Base-by-base conservation (phyloP, 1,140 invertebrate species). In the Odontomachus brunneus region DNA sequence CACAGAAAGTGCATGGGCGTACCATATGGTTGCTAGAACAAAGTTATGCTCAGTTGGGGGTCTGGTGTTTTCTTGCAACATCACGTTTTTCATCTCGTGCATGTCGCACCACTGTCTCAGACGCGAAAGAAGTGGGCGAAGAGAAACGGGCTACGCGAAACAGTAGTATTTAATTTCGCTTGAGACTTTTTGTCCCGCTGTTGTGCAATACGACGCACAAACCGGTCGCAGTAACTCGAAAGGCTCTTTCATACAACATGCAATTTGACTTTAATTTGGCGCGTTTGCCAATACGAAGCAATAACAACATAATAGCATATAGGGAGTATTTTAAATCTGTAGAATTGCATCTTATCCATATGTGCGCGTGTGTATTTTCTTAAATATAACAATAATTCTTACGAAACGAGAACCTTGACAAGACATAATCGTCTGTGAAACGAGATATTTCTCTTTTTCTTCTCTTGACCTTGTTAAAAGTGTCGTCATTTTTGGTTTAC, bases 51-150 rank as follows among this genome's bases (percentile, higher is more conserved):
- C 82, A 72, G 71, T 55, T 24, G 67, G 86, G 17, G 83, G 55
- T 55, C 83, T 76, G 76, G 49, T 48, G 59, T 48, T 89, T 87
- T 89, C 86, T 89, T 89, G 83, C 83, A 75, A 65, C 66, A 60
- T 87, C 65, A 66, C 82, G 76, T 90, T 86, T 87, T 89, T 85
- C 82, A 22, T 78, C 33, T n/a, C 0, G 55, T n/a, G 11, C 51
- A 17, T 44, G 26, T 57, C 49, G 62, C 29, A 33, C 12, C 14
- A 17, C 38, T 71, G 22, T 57, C 38, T 80, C 65, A 57, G 65
- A 57, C 73, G 29, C 60, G 84, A 85, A 86, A 89, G 82, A 87
- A 86, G 83, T 66, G 60, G 57, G 84, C 85, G 84, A 83, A 15
- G 78, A 82, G 67, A 84, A 84, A 66, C 75, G 72, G 51, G 29